Conservation (phyloP, 2,888 invertebrate species). For the Drosophila demipolita region DNA sequence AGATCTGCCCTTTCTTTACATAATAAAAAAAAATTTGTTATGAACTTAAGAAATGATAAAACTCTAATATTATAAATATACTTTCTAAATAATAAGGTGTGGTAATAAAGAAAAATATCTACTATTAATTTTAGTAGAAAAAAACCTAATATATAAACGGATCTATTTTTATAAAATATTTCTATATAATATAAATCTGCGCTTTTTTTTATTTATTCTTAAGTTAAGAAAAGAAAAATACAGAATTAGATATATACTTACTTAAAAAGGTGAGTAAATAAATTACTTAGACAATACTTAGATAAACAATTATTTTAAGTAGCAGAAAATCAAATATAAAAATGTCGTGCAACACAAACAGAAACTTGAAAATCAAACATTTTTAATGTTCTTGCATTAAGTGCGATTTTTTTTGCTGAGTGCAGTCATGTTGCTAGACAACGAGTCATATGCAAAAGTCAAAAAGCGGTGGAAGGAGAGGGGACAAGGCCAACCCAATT, state of each 20-base stretch:
- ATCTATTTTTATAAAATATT: too few species aligned
- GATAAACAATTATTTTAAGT: background rate
- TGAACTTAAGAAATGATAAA: too few species aligned
- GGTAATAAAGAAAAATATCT: too few species aligned
- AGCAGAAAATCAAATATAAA: background rate
- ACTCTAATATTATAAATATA: too few species aligned
- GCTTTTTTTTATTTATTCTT: too few species aligned
- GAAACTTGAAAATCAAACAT: background rate
- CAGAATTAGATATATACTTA: background rate
- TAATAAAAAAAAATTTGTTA: too few species aligned
- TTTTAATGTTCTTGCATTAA: background rate
- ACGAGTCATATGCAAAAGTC: constrained; percentile 13
- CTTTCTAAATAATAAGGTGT: too few species aligned
- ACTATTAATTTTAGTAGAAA: too few species aligned
- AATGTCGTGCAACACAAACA: background rate
- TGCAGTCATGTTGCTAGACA: background rate
- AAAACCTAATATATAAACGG: too few species aligned
- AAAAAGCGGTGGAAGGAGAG: accelerated
- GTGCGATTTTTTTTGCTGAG: background rate
- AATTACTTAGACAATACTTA: too few species aligned
- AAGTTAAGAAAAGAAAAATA: background rate
- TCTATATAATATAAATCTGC: too few species aligned
- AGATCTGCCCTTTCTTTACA: too few species aligned
- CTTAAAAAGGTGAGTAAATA: background rate
- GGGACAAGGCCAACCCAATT: constrained; percentile 41